Conservation (phyloP, 2,113 vertebrate species). For the Perca schrenkii region DNA sequence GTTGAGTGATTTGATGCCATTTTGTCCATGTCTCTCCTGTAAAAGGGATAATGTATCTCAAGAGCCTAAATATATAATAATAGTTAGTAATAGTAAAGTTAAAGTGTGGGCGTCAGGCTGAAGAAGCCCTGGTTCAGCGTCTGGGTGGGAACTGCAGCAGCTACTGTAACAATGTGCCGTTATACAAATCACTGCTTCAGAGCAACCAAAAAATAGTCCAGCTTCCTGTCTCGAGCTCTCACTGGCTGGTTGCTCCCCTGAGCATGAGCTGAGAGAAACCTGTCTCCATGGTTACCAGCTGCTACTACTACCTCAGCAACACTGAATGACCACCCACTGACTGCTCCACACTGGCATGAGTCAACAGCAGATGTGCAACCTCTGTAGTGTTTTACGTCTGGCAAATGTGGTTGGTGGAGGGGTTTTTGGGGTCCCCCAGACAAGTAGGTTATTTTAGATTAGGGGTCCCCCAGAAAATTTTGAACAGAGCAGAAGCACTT, state of each 20-base stretch:
- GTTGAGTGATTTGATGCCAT: not conserved
- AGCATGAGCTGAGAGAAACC: conserved; percentile 39
- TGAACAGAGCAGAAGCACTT: too few relatives aligned
- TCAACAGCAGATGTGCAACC: conserved; percentile 29
- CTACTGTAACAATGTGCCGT: conserved; percentile 19
- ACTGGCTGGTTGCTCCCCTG: conserved; percentile 39
- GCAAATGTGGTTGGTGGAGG: not conserved
- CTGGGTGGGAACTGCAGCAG: conserved; percentile 33
- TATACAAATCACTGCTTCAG: conserved; percentile 56
- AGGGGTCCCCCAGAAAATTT: too few relatives aligned
- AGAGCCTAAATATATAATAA: not conserved
- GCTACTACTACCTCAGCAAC: conserved; percentile 49
- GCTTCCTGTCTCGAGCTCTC: conserved; percentile 19
- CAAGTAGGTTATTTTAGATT: too few relatives aligned
- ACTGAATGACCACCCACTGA: conserved; percentile 41
- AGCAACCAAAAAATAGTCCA: conserved; percentile 24
- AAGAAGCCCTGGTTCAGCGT: not conserved
- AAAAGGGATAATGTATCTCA: not conserved
- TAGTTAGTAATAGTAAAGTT: not conserved
- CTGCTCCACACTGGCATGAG: conserved; percentile 17
- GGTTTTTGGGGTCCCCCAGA: too few relatives aligned
- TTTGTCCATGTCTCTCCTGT: not conserved
- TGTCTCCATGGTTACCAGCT: conserved; percentile 73
- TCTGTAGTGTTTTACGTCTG: not conserved
- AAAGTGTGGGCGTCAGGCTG: not conserved